Evolutionary conservation across 1,140 invertebrate genomes (phyloP).

Genomic region (Coboldia fuscipes): DNA sequence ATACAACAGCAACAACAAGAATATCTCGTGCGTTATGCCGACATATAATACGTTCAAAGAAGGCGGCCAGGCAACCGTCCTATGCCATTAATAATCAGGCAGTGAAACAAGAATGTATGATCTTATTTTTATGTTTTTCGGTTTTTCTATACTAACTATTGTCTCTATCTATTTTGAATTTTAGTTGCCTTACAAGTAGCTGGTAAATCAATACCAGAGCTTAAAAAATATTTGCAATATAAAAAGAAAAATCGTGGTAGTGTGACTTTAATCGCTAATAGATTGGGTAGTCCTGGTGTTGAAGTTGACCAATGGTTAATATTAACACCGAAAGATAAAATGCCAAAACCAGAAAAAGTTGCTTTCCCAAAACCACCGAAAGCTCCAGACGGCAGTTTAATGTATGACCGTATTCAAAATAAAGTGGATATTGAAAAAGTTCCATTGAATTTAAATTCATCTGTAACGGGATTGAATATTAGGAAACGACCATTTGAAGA

Average conservation of each 20-base stretch:
- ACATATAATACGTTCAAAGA: slow-evolving; percentile 59
- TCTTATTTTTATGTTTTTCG: slow-evolving; percentile 2
- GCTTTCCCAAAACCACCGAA: slow-evolving; percentile 76
- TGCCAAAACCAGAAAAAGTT: slow-evolving; percentile 55
- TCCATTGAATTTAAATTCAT: not conserved
- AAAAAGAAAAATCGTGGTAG: slow-evolving; percentile 34
- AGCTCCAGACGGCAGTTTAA: slow-evolving; percentile 59
- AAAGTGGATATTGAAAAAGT: slow-evolving; percentile 46
- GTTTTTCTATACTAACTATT: not conserved
- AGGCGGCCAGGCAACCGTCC: slow-evolving; percentile 72
- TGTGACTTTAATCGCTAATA: slow-evolving; percentile 56
- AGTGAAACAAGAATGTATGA: slow-evolving; percentile 70
- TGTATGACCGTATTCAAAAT: slow-evolving; percentile 65
- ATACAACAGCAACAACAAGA: slow-evolving; percentile 69
- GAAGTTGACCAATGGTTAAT: slow-evolving; percentile 56
- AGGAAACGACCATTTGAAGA: slow-evolving; percentile 67
- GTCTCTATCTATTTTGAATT: slow-evolving; percentile 1
- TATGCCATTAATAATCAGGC: slow-evolving; percentile 62
- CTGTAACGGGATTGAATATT: slow-evolving; percentile 24
- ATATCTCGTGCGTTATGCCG: slow-evolving; percentile 68
- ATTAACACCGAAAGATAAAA: slow-evolving; percentile 52
- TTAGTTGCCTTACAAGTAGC: slow-evolving; percentile 35
- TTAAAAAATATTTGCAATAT: slow-evolving; percentile 31
- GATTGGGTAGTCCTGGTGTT: slow-evolving; percentile 42
- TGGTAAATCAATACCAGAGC: slow-evolving; percentile 33